Conservation (phyloP, 2,797 vertebrate species). For the Enteromius trimaculatus region DNA sequence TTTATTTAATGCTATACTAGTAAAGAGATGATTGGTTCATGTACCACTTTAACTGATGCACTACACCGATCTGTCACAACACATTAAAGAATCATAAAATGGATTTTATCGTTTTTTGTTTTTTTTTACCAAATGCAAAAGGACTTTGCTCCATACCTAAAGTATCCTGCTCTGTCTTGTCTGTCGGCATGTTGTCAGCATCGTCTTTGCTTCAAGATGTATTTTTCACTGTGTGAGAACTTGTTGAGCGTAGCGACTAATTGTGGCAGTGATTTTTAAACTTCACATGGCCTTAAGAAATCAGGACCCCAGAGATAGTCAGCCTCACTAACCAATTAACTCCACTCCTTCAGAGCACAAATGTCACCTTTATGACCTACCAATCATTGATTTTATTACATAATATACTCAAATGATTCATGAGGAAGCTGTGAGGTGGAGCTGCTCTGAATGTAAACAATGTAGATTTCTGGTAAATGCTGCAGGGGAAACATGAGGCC, state of each 20-base stretch:
- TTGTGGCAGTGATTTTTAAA: background rate
- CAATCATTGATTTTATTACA: background rate
- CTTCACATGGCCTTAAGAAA: background rate
- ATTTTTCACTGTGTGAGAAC: no score
- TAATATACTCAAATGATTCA: background rate
- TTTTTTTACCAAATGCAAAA: no score
- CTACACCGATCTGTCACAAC: no score
- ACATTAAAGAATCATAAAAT: no score
- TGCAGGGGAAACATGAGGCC: constrained; percentile 32
- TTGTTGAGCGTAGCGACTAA: background rate
- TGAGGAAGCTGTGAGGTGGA: constrained; percentile 29
- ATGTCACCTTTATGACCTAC: background rate
- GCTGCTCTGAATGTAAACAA: constrained; percentile 31
- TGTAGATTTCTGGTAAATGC: constrained; percentile 9
- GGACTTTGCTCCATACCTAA: no score
- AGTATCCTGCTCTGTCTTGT: no score
- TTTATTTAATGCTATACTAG: background rate
- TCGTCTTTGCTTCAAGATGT: no score
- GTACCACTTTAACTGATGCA: no score
- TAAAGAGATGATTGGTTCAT: no score
- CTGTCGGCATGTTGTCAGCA: no score
- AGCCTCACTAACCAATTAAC: background rate
- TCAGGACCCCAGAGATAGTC: background rate
- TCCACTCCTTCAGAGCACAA: background rate
- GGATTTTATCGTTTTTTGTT: no score